Evolutionary conservation across 2,888 invertebrate species (phyloP), one percentile per base, ranked within the genome.

Genomic region (Lasioglossum oenotherae): DNA sequence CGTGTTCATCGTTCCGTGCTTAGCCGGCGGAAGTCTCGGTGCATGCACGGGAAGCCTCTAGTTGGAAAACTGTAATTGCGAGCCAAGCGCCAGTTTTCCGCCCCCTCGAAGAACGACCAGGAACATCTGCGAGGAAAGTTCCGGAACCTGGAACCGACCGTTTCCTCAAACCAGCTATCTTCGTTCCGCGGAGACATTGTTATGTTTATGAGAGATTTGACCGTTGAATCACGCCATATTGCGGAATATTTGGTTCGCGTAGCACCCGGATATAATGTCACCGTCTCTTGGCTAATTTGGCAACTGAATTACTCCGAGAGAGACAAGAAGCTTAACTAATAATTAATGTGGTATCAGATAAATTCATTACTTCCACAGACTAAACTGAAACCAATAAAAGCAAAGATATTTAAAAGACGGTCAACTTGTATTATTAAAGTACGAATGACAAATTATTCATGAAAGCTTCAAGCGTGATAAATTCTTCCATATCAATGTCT

Each of bases 51-150:
- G 46, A 67, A 78, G 19, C 53, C 46, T 35, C 60, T 41, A 80
- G 71, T 75, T 23, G 79, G 79, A 38, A 75, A 75, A 84, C 79
- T 76, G 79, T 84, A 84, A 84, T 84, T 84, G 85, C 84, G 35
- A 57, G 27, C 27, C 69, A 57, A 60, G 46, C 35, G 8, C 16
- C 44, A 73, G 74, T 53, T 46, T 31, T 35, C 49, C 53, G 35
- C 31, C 35, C 46, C 46, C 49, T 74, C 49, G 53, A 49, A 35
- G 35, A 53, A 74, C 74, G 74, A 1, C 53, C 35, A 12, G 74
- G 53, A 74, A 74, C 74, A 74, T 74, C 74, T 74, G 49, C 74
- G 49, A 53, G 74, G 35, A 53, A 74, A 74, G 53, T 74, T 35
- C 19, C 35, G 27, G 44, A 27, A 8, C 27, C 31, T 12, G 73